Evolutionary conservation across 53 echinoderm and acorn worm genomes (phyloP).

Genomic region (Pentamera pediparva): DNA sequence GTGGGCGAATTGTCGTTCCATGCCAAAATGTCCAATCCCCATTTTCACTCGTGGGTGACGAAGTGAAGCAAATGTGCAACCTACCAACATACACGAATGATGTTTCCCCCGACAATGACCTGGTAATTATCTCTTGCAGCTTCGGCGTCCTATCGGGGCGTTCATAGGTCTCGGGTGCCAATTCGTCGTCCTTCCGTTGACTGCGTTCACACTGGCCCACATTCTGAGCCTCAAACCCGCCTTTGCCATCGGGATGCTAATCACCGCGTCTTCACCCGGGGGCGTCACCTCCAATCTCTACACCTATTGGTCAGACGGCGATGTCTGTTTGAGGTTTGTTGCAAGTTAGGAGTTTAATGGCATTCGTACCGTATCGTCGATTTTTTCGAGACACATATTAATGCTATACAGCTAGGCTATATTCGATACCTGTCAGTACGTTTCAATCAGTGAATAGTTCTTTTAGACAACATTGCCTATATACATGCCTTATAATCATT

Average conservation of each 20-base stretch:
- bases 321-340: constrained; percentile 48
- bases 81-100: no score
- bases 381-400: not conserved
- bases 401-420: no score
- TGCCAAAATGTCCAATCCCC: no score
- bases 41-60: no score
- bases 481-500: not conserved
- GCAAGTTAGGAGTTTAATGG: no score
- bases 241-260: constrained; percentile 39
- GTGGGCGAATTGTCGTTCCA: no score
- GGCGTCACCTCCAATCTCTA: constrained; percentile 43
- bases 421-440: no score
- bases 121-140: constrained; percentile 6
- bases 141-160: constrained; percentile 62
- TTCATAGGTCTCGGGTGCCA: constrained; percentile 75
- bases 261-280: constrained; percentile 38
- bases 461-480: no score
- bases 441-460: no score
- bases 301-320: constrained; percentile 44
- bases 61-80: no score
- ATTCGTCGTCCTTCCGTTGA: constrained; percentile 61
- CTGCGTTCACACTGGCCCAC: constrained; percentile 35
- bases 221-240: constrained; percentile 18
- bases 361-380: not conserved
- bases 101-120: no score